Base-by-base conservation (phyloP, 2,113 vertebrate species). In the Ginglymostoma cirratum region DNA sequence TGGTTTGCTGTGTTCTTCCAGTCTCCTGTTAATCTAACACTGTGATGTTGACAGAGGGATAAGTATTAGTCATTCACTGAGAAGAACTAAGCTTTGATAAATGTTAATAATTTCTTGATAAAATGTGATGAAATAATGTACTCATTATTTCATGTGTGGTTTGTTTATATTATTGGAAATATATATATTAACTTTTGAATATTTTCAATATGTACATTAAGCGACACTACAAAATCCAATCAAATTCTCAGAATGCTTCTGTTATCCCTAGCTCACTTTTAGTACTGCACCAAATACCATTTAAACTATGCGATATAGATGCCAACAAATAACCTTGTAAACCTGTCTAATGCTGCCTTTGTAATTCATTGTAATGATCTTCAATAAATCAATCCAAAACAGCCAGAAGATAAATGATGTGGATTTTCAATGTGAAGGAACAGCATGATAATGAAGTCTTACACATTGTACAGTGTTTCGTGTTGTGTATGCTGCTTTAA, bases 341-440 rank as follows among this genome's bases (percentile, higher is more conserved):
- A 72, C 42, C 6, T 95, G 27, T 52, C 67, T 48, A 48, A 52
- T 52, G 30, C 7, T 34, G 14, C 69, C 42, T 17, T 34, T 48
- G 42, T 95, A 72, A 34, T 45, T 95, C 24, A 52, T 34, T 48
- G 66, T 69, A 72, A 45, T 72, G 38, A 70, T 48, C 94, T 95
- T 72, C 42, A 95, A 48, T 52, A 95, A 72, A 72, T 95, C 69
- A 52, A 95, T 95, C 45, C 30, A 17, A 48, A 95, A 52, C 94
- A 95, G 19, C 12, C 42, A 27, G 23, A 95, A 52, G 42, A 27
- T 48, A 48, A 52, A 69, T 42, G n/a, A 94, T 48, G 69, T 76
- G 42, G 42, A 52, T 69, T 72, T 67, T 14, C 24, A 76, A 72
- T 42, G 21, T 76, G 42, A 10, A 19, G 12, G 30, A 70, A 95